Percentiles rank a stretch among this genome's conserved stretches.
These are phyloP conservation scores for Campodea augens DNA, from an alignment of 1,140 invertebrate species.

Conservation along the genomic window DNA sequence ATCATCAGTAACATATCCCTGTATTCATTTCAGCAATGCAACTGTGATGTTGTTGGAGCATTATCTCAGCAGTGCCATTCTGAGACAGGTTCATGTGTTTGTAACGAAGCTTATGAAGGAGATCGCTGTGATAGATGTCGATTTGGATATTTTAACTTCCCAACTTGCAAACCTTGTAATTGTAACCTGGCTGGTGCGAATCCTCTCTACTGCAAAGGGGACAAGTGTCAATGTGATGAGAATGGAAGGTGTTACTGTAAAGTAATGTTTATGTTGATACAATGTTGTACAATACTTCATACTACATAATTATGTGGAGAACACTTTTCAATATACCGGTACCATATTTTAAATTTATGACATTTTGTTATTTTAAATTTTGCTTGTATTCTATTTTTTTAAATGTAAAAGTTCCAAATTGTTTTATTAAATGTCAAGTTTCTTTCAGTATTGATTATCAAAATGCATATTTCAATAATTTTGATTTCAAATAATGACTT, in stretches of 20 bases:
- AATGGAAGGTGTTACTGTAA: constrained; percentile 75
- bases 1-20: background rate
- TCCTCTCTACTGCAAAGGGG: constrained; percentile 31
- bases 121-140: constrained; percentile 59
- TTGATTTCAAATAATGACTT: no score
- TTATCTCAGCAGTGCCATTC: constrained; percentile 48
- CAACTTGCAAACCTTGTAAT: constrained; percentile 61
- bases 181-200: constrained; percentile 51
- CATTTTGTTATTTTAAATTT: constrained; percentile 1
- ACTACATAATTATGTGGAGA: no score
- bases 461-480: no score
- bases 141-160: constrained; percentile 73
- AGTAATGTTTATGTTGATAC: constrained; percentile 24
- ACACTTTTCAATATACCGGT: no score
- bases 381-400: background rate
- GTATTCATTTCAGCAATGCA: constrained; percentile 36
- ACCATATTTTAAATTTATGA: background rate
- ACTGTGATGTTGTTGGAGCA: constrained; percentile 52
- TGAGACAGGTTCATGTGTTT: constrained; percentile 56
- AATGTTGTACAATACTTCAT: constrained; percentile 5
- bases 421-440: no score
- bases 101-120: constrained; percentile 59
- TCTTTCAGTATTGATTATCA: no score
- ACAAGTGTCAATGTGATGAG: constrained; percentile 50
- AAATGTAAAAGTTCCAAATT: constrained; percentile 2